A percentile compares a stretch with the other conserved stretches of the same genome.
Conservation (phyloP, 2,113 vertebrate genomes). For the Cyanoderma ruficeps region DNA sequence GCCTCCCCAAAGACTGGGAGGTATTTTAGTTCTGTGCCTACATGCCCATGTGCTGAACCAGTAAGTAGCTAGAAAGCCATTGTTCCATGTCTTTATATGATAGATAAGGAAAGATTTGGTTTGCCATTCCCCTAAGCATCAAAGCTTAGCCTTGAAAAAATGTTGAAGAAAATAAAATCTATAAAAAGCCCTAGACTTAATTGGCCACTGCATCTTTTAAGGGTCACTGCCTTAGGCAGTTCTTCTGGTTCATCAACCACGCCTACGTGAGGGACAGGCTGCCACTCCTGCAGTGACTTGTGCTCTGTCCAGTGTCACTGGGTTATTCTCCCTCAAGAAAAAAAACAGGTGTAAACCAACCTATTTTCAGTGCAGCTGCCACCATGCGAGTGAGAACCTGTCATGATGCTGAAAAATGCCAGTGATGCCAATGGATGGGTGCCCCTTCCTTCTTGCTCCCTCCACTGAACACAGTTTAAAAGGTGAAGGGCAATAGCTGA, state of each 20-base stretch:
- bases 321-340: constrained; percentile 43
- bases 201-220: background rate
- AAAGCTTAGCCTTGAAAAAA: background rate
- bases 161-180: background rate
- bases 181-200: background rate
- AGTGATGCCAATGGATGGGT: background rate
- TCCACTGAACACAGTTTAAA: background rate
- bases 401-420: constrained; percentile 1
- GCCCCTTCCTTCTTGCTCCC: background rate
- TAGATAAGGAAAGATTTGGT: background rate
- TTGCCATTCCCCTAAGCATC: background rate
- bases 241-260: background rate
- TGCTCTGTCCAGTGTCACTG: background rate
- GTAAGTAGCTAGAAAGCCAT: background rate
- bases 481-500: background rate
- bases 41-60: background rate
- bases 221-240: background rate
- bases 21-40: background rate
- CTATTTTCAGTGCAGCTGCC: background rate
- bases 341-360: background rate
- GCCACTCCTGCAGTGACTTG: background rate
- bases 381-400: background rate
- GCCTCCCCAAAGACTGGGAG: background rate
- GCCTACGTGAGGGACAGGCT: background rate
- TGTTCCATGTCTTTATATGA: background rate